Percentiles rank a stretch among this genome's conserved stretches.
Conservation (phyloP, 2,113 vertebrate species). For the Fukomys damarensis region DNA sequence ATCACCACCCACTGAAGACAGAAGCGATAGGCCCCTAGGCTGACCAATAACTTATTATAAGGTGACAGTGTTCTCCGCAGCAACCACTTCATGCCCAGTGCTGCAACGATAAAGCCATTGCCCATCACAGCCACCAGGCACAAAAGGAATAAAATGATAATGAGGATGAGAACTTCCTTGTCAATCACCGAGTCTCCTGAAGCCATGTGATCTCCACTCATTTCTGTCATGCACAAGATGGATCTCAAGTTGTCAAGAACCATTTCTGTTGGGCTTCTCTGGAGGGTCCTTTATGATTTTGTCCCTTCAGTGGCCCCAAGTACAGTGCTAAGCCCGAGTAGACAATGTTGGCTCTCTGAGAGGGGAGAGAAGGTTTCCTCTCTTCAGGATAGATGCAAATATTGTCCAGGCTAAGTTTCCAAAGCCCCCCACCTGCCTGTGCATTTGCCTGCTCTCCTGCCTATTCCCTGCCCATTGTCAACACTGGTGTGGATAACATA, state of each 20-base stretch:
- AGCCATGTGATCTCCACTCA: neutral
- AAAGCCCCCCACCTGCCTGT: neutral
- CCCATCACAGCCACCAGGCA: neutral
- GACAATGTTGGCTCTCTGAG: neutral
- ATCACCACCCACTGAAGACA: slow-evolving; percentile 57
- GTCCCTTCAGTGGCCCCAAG: neutral
- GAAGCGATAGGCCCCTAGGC: slow-evolving; percentile 36
- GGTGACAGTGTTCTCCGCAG: neutral
- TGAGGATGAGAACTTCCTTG: neutral
- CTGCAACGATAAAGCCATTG: neutral
- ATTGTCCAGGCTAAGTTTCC: neutral
- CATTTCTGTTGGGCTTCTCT: neutral
- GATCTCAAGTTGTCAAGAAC: neutral
- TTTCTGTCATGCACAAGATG: neutral
- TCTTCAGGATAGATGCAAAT: slow-evolving; percentile 67
- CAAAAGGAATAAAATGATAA: neutral
- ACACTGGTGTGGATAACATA: neutral
- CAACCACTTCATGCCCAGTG: slow-evolving; percentile 14
- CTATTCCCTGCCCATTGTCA: neutral
- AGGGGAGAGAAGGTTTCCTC: neutral
- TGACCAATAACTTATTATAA: slow-evolving; percentile 49
- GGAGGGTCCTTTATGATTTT: neutral
- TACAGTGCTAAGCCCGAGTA: neutral
- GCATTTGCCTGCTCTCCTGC: slow-evolving; percentile 64
- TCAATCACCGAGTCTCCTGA: neutral